Conservation (phyloP, 1,140 invertebrate species). For the Trichoplusia ni region DNA sequence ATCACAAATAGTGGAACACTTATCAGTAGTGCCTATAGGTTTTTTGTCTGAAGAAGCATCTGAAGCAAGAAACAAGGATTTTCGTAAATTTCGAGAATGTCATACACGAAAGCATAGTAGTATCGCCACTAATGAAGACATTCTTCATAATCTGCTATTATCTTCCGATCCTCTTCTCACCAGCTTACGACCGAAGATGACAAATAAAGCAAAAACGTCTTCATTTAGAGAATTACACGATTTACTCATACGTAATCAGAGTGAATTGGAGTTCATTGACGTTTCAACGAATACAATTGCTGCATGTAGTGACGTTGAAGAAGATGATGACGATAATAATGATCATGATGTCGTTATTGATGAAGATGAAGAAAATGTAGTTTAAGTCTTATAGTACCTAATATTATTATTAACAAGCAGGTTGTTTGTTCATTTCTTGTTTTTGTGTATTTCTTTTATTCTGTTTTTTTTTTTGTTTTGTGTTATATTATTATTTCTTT, state of each 20-base stretch:
- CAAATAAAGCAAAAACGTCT: conserved; percentile 9
- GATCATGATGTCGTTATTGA: background rate
- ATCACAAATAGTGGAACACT: background rate
- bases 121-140: conserved; percentile 4
- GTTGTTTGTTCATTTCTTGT: too few relatives aligned
- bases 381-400: too few relatives aligned
- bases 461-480: too few relatives aligned
- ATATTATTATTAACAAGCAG: too few relatives aligned
- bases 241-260: conserved; percentile 3
- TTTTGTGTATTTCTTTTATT: too few relatives aligned
- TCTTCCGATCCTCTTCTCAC: conserved; percentile 5
- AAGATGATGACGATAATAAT: background rate
- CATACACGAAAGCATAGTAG: conserved; percentile 5
- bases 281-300: background rate
- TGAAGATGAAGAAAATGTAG: too few relatives aligned
- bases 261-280: background rate
- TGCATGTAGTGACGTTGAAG: background rate
- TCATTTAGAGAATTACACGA: background rate
- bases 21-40: background rate
- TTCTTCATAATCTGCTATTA: conserved; percentile 4
- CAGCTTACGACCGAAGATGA: conserved; percentile 6
- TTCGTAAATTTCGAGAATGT: too few relatives aligned
- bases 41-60: too few relatives aligned
- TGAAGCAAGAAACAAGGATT: too few relatives aligned
- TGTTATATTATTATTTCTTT: too few relatives aligned